Evolutionary conservation across 2,888 invertebrate genomes (phyloP).

Genomic region (Calameuta filiformis): DNA sequence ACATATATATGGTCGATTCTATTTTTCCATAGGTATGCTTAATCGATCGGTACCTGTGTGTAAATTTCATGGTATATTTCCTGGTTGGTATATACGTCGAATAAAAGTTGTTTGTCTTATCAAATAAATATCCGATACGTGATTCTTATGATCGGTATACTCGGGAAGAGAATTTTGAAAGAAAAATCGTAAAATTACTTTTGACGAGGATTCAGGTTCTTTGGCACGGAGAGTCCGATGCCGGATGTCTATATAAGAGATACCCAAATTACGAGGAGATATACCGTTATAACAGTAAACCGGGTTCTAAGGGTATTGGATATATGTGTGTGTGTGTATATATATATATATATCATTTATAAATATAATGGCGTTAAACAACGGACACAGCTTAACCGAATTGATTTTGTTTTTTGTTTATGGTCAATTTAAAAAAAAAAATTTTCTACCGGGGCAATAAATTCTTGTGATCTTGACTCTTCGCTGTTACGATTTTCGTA

Average conservation of each 20-base stretch:
- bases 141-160: not conserved
- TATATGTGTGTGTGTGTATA: not conserved
- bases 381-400: not conserved
- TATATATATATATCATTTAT: not conserved
- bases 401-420: not conserved
- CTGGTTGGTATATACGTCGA: not conserved
- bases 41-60: not conserved
- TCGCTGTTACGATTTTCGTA: not conserved
- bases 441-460: slow-evolving; percentile 12
- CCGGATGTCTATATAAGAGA: slow-evolving; percentile 45
- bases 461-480: slow-evolving; percentile 14
- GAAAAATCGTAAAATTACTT: not conserved
- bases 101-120: not conserved
- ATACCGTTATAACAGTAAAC: slow-evolving; percentile 53
- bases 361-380: not conserved
- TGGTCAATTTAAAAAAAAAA: not conserved
- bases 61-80: not conserved
- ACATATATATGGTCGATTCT: not conserved
- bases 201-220: not conserved
- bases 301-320: slow-evolving; percentile 13
- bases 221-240: slow-evolving; percentile 11
- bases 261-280: slow-evolving; percentile 53
- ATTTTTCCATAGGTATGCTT: not conserved
- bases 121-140: not conserved
- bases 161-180: not conserved